Percentiles rank a stretch among this genome's conserved stretches.
phyloP scores from a whole-genome alignment of 2,113 vertebrate species.

The Cavia porcellus region DNA sequence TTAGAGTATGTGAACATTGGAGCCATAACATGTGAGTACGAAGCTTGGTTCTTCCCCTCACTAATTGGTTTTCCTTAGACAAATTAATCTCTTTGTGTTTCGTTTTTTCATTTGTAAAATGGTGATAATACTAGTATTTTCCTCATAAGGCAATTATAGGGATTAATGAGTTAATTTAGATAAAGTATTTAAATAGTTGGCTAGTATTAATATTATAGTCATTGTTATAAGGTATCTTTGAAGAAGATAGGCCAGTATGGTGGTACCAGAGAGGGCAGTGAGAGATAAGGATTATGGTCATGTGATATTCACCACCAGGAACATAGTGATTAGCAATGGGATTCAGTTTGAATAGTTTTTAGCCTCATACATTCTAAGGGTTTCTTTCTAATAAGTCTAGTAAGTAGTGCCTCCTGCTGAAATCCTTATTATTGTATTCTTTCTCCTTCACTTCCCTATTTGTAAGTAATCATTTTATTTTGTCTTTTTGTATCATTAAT shows the following conservation, averaged over 20 bases:
- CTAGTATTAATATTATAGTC: not conserved
- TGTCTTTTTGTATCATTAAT: not conserved
- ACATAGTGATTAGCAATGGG: not conserved
- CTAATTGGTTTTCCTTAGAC: not conserved
- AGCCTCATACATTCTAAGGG: not conserved
- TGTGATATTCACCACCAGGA: not conserved
- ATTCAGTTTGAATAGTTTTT: not conserved
- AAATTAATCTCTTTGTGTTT: constrained; percentile 37
- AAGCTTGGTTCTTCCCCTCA: not conserved
- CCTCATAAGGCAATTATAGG: not conserved
- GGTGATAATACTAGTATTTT: constrained; percentile 13
- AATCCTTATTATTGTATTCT: not conserved
- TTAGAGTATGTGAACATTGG: not conserved
- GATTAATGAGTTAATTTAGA: not conserved
- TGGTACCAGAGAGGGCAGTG: not conserved
- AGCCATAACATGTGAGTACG: not conserved
- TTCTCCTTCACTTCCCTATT: not conserved
- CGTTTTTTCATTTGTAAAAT: constrained; percentile 24
- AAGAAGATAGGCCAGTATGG: not conserved
- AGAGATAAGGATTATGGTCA: not conserved
- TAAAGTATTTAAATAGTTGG: constrained; percentile 23
- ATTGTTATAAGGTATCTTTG: not conserved
- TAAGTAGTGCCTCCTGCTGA: not conserved
- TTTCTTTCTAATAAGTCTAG: not conserved
- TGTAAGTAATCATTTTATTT: not conserved